phyloP scores from a whole-genome alignment of 2,888 invertebrate genomes.

The Geotrupes spiniger region DNA sequence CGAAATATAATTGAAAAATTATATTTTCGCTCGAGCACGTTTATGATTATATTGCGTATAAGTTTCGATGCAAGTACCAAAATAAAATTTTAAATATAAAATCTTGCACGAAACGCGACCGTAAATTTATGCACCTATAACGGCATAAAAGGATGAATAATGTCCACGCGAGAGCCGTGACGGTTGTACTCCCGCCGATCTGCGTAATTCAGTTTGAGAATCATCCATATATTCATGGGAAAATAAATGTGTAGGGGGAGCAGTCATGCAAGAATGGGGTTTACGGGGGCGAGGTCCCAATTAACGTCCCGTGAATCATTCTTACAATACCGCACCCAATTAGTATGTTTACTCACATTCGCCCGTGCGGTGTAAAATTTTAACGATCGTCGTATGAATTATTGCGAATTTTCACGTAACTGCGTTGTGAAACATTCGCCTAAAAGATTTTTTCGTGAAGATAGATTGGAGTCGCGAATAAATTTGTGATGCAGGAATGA shows the following conservation, averaged over 20 bases:
- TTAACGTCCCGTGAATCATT: conserved; percentile 50
- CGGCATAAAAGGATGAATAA: conserved; percentile 22
- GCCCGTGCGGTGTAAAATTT: background rate
- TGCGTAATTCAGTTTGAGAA: conserved; percentile 47
- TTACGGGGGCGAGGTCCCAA: conserved; percentile 43
- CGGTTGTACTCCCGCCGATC: conserved; percentile 35
- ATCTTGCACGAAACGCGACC: no score
- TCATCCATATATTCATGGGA: conserved; percentile 49
- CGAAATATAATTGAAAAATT: no score
- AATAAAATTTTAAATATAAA: no score
- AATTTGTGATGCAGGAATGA: no score
- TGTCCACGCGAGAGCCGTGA: conserved; percentile 27
- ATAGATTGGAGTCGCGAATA: no score
- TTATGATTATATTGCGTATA: no score
- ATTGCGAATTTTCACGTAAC: no score
- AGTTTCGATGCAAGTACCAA: no score
- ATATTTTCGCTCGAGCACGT: no score
- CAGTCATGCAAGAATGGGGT: conserved; percentile 31
- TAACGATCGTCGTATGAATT: no score
- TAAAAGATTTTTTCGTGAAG: no score
- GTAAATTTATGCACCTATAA: background rate
- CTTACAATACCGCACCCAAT: conserved; percentile 45
- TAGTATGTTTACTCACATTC: conserved; percentile 34
- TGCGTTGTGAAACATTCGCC: no score
- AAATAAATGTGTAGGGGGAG: conserved; percentile 27